Evolutionary conservation across 2,888 invertebrate genomes (phyloP).

Genomic region (Cremastobaeus sp.): DNA sequence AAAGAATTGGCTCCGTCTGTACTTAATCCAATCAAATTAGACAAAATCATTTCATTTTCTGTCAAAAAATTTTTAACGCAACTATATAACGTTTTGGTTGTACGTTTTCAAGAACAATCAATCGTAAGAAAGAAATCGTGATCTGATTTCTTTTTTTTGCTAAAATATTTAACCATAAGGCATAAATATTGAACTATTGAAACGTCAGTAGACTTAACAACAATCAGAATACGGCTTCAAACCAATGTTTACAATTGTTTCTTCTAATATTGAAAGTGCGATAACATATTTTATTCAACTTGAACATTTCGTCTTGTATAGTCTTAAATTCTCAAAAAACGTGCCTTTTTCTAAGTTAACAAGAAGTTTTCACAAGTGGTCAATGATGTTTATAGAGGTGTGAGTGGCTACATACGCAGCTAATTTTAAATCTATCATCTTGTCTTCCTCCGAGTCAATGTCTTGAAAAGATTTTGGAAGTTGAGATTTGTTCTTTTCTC

Average conservation of each 20-base stretch:
- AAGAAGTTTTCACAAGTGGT: background rate
- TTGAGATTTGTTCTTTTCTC: background rate
- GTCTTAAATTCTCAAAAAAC: background rate
- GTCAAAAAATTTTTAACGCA: background rate
- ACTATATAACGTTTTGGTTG: background rate
- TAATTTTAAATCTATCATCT: background rate
- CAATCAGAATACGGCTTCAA: background rate
- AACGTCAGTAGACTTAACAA: background rate
- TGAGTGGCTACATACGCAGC: background rate
- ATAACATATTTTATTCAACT: background rate
- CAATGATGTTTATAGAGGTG: background rate
- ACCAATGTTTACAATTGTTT: background rate
- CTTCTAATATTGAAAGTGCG: background rate
- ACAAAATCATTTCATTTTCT: constrained; percentile 8
- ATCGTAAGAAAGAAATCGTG: background rate
- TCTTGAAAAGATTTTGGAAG: background rate
- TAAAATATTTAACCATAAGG: background rate
- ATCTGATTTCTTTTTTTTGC: background rate
- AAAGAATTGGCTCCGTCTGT: constrained; percentile 64
- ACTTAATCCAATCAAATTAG: constrained; percentile 62
- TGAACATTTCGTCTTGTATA: background rate
- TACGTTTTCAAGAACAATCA: background rate
- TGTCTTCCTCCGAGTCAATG: background rate
- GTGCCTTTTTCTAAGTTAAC: background rate
- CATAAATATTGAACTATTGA: background rate